Evolutionary conservation across 2,113 vertebrate species (phyloP), one percentile per base, ranked within the genome.

Genomic region (Oceanites oceanicus): DNA sequence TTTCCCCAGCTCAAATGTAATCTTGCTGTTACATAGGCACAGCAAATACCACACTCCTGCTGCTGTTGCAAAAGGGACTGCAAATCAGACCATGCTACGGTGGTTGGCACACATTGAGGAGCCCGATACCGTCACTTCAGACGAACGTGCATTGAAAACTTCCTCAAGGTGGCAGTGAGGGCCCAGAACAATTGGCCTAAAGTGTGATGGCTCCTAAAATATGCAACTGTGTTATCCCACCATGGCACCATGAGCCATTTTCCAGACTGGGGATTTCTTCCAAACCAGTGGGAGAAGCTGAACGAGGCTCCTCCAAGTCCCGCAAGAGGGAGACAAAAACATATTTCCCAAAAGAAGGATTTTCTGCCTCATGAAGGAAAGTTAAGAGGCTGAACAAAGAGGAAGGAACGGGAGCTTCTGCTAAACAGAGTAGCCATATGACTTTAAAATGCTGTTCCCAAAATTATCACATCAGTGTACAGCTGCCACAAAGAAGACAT

Each of bases 51-150:
- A 8, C 29, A 5, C 11, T 68, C 50, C 83, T 59, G 0, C 74
- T 63, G 44, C 55, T 80, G 7, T 18, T 61, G 21, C 70, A 50
- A 65, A 56, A 0, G 0, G 36, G 45, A 29, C 75, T 71, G 38
- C 34, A 56, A 40, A 78, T 13, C 34, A 17, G 32, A 77, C 34
- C 11, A 9, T 5, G 17, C 36, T 66, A 9, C 1, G 0, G 44
- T 8, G 6, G 36, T 5, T 53, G 25, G 11, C 0, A 3, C 10
- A 1, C 7, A 4, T 20, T 7, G 27, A 74, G n/a, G 20, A 85
- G 55, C 32, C 55, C 0, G 0, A 15, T 18, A 82, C 21, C 0
- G 0, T 23, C 13, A 5, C n/a, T 6, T 58, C 36, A 32, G 65
- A 44, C 5, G 15, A 88, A 50, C 2, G 3, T 56, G 52, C 44